Evolutionary conservation across 2,113 vertebrate species (phyloP), one percentile per base, ranked within the genome.

Genomic region (Ascaphus truei): DNA sequence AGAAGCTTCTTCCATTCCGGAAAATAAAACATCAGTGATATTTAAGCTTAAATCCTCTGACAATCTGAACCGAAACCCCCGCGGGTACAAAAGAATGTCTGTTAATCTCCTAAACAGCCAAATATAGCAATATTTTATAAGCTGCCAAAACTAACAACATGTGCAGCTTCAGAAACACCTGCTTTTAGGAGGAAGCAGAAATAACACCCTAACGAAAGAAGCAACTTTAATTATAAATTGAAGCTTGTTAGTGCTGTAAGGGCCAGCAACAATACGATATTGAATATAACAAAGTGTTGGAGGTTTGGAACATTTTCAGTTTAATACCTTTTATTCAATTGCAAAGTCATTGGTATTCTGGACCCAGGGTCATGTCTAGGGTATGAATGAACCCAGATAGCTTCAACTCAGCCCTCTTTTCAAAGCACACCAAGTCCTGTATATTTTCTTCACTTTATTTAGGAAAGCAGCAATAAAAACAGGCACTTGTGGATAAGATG

Each of bases 81-180:
- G 37, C 2, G 27, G 20, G 53, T 33, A 47, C 30, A 58, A 58
- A 48, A 47, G 29, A 48, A 68, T 58, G 37, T 34, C 64, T 33
- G 12, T 1, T 5, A 67, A 51, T 39, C 48, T 30, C 16, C 22
- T 22, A 52, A 16, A 18, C 6, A 34, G 52, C 13, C 30, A 58
- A 68, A 68, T 34, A 48, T 47, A 68, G 39, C 37, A 34, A 47
- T 45, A 58, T 68, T 57, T 68, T 58, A 58, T 34, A 57, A 22
- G 15, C 64, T 57, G 39, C 51, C 52, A 68, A 45, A 12, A 6
- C 39, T 58, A 36, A 68, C 64, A 65, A 53, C 48, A 36, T 58
- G 36, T 58, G 57, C 26, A 34, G 39, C 39, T 58, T 48, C 64
- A 68, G 47, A 68, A 39, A 36, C 64, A 48, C 64, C 64, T 48